Conservation (phyloP, 2,113 vertebrate genomes). For the mouse (Mus musculus) region GRCm39 chr3:134935501-134936000, state of each 20-base stretch:
- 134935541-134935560: background rate
- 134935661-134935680: background rate
- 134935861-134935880: slow-evolving; percentile 80
- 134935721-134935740: background rate
- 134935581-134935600: background rate
- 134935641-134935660: background rate
- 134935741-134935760: background rate
- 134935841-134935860: slow-evolving; percentile 85
- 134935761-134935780: background rate
- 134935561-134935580: background rate
- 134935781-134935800: background rate
- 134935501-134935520: background rate
- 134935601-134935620: background rate
- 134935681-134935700: background rate
- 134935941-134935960: slow-evolving; percentile 77
- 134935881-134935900: background rate
- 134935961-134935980: slow-evolving; percentile 84
- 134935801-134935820: slow-evolving; percentile 90
- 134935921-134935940: slow-evolving; percentile 76
- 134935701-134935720: background rate
- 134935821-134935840: slow-evolving; percentile 95
- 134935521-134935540: background rate
- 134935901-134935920: slow-evolving; percentile 78
- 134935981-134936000: background rate
- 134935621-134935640: background rate